A percentile compares a stretch with the other conserved stretches of the same genome.
These are phyloP conservation scores for Castor canadensis DNA, from an alignment of 2,113 vertebrate species.

Conservation along the genomic window DNA sequence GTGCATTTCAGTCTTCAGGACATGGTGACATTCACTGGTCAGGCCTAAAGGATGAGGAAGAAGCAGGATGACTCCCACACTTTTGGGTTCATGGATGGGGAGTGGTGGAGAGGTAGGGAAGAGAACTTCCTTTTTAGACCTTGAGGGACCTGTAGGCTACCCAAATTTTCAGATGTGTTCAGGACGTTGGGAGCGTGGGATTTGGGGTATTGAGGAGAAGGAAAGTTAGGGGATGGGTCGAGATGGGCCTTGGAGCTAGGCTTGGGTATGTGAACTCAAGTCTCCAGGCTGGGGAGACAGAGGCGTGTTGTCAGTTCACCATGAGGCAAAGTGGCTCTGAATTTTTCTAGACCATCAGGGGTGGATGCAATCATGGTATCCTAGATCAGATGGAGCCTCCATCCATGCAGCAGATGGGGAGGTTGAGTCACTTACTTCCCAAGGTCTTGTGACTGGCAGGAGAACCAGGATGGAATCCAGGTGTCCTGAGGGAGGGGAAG, in stretches of 20 bases:
- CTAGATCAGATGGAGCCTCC: neutral
- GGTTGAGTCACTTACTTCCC: neutral
- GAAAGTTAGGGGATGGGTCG: no score
- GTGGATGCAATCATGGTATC: rapidly evolving
- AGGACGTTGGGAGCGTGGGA: neutral
- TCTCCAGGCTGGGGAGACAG: neutral
- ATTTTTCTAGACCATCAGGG: neutral
- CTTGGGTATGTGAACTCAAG: neutral
- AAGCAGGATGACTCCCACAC: neutral
- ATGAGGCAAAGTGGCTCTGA: neutral
- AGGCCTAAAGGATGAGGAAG: neutral
- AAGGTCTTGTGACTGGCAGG: neutral
- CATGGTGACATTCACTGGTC: neutral
- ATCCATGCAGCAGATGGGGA: neutral
- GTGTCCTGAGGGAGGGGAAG: neutral
- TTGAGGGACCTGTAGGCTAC: neutral
- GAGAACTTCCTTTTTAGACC: neutral
- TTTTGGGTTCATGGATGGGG: neutral
- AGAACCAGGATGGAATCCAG: neutral
- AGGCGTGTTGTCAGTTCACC: neutral
- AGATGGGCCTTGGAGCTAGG: neutral
- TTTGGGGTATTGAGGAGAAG: neutral
- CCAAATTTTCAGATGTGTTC: neutral
- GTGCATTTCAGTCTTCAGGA: neutral
- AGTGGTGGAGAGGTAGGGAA: neutral